phyloP scores from a whole-genome alignment of 2,888 invertebrate species.

The Teleogryllus oceanicus region DNA sequence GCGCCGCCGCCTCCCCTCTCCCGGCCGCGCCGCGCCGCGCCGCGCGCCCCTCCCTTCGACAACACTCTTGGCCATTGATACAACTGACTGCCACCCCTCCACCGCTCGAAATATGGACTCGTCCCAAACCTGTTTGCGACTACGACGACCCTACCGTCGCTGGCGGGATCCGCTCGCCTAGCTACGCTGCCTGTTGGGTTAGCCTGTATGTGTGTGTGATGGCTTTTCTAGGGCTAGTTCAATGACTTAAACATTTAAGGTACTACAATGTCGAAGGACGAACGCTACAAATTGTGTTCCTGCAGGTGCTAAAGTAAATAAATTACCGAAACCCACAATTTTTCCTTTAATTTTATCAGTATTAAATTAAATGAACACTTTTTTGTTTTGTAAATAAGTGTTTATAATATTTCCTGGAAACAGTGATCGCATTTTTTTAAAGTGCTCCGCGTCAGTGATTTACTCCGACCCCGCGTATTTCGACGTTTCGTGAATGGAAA shows the following conservation, averaged over 20 bases:
- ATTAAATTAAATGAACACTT: not conserved
- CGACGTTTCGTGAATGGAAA: not conserved
- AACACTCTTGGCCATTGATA: conserved; percentile 30
- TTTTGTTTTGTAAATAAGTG: conserved; percentile 18
- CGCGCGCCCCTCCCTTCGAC: conserved; percentile 27
- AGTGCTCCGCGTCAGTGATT: not conserved
- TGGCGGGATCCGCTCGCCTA: conserved; percentile 22
- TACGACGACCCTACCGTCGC: conserved; percentile 12
- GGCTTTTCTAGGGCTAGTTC: conserved; percentile 37
- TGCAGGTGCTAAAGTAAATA: not conserved
- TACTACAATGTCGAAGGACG: conserved; percentile 31
- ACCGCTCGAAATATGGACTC: conserved; percentile 33
- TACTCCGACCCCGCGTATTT: not conserved
- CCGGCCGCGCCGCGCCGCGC: conserved; percentile 30
- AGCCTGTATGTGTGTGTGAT: conserved; percentile 29
- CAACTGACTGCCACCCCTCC: conserved; percentile 31
- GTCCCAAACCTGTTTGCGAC: conserved; percentile 37
- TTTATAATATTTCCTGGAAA: not conserved
- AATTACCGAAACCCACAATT: not conserved
- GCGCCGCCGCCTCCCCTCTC: no score
- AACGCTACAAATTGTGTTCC: conserved; percentile 24
- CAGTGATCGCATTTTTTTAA: no score
- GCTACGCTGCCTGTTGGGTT: conserved; percentile 25
- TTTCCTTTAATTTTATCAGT: not conserved
- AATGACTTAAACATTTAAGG: conserved; percentile 37